phyloP scores from a whole-genome alignment of 1,140 invertebrate genomes.

The Halictus rubicundus region DNA sequence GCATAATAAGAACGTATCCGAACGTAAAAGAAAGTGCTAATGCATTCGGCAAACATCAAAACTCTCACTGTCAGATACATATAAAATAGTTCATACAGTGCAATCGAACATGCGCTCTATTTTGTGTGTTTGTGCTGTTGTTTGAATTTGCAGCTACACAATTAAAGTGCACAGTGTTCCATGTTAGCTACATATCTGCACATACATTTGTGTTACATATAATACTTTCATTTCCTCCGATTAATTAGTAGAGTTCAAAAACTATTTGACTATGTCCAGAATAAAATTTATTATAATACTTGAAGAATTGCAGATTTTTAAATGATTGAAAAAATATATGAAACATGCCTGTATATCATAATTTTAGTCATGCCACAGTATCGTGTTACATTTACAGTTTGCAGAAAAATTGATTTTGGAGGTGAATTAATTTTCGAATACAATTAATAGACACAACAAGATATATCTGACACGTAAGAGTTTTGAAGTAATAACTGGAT shows the following conservation, averaged over 20 bases:
- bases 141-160: conserved; percentile 61
- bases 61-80: conserved; percentile 81
- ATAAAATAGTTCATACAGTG: conserved; percentile 74
- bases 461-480: conserved; percentile 80
- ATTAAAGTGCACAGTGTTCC: conserved; percentile 64
- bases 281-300: background rate
- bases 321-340: background rate
- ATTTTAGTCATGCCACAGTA: conserved; percentile 42
- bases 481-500: conserved; percentile 71
- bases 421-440: conserved; percentile 4
- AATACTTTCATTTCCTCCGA: conserved; percentile 38
- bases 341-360: conserved; percentile 15
- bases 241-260: background rate
- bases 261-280: no score
- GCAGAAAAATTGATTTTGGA: conserved; percentile 12
- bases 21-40: conserved; percentile 75
- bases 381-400: conserved; percentile 4
- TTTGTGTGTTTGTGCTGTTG: conserved; percentile 66
- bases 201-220: conserved; percentile 40
- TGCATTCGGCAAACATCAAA: conserved; percentile 80
- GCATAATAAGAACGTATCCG: conserved; percentile 60
- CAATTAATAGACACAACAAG: conserved; percentile 15
- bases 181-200: conserved; percentile 56
- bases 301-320: background rate
- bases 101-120: conserved; percentile 77